These are phyloP conservation scores for Chloroceryle inda DNA, from an alignment of 2,797 vertebrate genomes.

Conservation along the genomic window DNA sequence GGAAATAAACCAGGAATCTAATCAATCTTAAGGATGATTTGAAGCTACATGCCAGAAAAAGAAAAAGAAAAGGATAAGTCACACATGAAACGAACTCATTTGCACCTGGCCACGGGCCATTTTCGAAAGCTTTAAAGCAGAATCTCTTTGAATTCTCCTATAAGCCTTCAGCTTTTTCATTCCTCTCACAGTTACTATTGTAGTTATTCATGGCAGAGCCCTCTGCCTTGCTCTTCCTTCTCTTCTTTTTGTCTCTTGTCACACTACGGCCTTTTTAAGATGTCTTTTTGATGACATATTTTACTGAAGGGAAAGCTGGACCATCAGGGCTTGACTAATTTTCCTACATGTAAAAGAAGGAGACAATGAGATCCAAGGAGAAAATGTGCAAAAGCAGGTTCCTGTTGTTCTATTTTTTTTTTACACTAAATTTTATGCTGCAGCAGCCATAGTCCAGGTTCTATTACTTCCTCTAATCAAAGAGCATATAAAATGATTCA, in stretches of 20 bases:
- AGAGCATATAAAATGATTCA: background rate
- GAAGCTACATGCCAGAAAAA: conserved; percentile 28
- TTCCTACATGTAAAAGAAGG: background rate
- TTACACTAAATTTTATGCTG: background rate
- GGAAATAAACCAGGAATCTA: conserved; percentile 24
- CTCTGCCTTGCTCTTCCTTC: background rate
- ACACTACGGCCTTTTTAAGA: background rate
- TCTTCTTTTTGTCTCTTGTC: background rate
- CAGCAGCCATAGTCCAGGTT: background rate
- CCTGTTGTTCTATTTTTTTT: background rate
- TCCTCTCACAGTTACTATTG: conserved; percentile 39
- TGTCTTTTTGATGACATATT: conserved; percentile 1
- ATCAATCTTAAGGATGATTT: conserved; percentile 30
- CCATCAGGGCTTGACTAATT: background rate
- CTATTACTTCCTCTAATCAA: conserved; percentile 9
- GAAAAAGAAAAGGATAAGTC: conserved; percentile 50
- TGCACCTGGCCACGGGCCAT: conserved; percentile 38
- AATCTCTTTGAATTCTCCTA: conserved; percentile 23
- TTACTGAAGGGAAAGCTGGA: conserved; percentile 22
- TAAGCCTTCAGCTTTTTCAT: conserved; percentile 44
- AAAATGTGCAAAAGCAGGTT: conserved; percentile 3
- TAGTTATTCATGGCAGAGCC: background rate
- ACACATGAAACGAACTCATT: conserved; percentile 54
- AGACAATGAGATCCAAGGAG: background rate
- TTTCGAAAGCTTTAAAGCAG: conserved; percentile 42